Evolutionary conservation across 2,113 vertebrate genomes (phyloP).

Genomic region (Corythornis cristatus): DNA sequence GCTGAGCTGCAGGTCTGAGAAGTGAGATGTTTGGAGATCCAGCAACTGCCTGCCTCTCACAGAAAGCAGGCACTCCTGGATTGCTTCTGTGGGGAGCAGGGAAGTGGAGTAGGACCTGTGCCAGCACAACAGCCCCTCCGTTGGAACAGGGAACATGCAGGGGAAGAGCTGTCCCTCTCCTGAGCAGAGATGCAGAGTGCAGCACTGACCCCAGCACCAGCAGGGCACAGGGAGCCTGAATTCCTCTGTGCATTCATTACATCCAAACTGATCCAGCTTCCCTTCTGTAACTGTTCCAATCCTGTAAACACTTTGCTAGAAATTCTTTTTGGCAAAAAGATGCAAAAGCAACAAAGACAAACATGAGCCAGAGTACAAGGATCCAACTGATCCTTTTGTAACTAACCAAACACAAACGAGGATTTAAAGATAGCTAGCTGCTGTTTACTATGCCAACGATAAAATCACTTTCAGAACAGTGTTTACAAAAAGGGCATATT

Average conservation of each 20-base stretch:
- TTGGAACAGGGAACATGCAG: not conserved
- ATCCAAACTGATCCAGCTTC: conserved; percentile 11
- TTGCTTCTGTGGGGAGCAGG: not conserved
- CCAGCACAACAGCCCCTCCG: not conserved
- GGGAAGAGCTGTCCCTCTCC: not conserved
- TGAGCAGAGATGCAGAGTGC: not conserved
- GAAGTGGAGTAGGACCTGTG: not conserved
- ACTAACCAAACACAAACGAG: conserved; percentile 55
- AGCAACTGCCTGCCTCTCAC: not conserved
- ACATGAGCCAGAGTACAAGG: not conserved
- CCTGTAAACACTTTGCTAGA: conserved; percentile 28
- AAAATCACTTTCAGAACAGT: conserved; percentile 34
- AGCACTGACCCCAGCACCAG: not conserved
- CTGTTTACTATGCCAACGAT: conserved; percentile 52
- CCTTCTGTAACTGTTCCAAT: conserved; percentile 10
- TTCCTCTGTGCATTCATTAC: not conserved
- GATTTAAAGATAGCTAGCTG: conserved; percentile 61
- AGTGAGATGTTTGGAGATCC: not conserved
- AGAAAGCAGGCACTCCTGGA: not conserved
- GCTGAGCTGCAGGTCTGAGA: not conserved
- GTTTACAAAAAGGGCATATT: conserved; percentile 63
- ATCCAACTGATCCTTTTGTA: conserved; percentile 28
- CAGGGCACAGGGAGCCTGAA: not conserved
- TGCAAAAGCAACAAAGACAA: conserved; percentile 32
- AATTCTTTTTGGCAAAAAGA: conserved; percentile 43